Base-by-base conservation (phyloP, 2,113 vertebrate genomes). In the Pseudorasbora parva region DNA sequence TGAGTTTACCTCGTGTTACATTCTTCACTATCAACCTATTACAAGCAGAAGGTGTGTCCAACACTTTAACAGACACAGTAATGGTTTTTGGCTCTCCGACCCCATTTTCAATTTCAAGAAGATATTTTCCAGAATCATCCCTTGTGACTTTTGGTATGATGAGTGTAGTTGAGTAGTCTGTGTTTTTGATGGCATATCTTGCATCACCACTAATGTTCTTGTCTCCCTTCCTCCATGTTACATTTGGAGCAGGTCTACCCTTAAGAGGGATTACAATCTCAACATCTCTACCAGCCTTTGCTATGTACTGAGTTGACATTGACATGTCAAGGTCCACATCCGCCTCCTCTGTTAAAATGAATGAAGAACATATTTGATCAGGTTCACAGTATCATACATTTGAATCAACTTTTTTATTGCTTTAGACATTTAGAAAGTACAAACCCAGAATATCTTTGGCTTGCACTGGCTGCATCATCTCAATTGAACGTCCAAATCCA, bases 361-460 rank as follows among this genome's bases (percentile, higher is more conserved):
- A 82, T 87, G 56, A 60, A 41, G 69, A 60, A 76, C 27, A 69
- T 37, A 81, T 62, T 25, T 25, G n/a, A 62, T 85, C 30, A 82
- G 37, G 27, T 15, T 73, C 14, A 25, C 43, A 49, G 71, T 8
- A 82, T 25, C 54, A 71, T 45, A 49, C 33, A 75, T 25, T 57
- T 54, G 0, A 47, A 37, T 37, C 9, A 71, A 59, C 10, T 57
- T 54, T 0, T 47, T 23, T 27, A 30, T 21, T 47, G n/a, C 43
- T 66, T 66, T 15, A 73, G 25, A 41, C 3, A 62, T 2, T 49
- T 0, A 41, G 11, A 78, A 37, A 85, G 81, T 85, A 93, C 94
- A 60, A 95, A 99, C 98, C 98, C 78, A 99, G 93, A 91, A 99
- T 97, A 87, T 99, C 98, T 90, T 98, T 99, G 90, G 98, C 96